Evolutionary conservation across 2,797 vertebrate genomes (phyloP).

Genomic region (Clarias platycephalus): DNA sequence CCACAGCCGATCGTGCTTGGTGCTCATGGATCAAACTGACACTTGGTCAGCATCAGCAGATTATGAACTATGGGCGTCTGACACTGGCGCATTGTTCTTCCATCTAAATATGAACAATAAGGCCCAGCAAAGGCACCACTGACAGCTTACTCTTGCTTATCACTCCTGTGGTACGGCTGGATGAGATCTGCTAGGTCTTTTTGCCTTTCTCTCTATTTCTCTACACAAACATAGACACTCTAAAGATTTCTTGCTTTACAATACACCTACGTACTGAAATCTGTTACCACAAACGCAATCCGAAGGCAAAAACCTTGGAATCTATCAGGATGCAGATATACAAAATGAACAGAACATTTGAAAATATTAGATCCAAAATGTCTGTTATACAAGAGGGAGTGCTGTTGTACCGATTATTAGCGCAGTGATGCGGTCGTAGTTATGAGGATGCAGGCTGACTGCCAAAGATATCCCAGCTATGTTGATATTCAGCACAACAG

Average conservation of each 20-base stretch:
- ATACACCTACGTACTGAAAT: not conserved
- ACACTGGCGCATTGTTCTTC: conserved; percentile 81
- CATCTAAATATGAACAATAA: conserved; percentile 84
- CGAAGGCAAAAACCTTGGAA: not conserved
- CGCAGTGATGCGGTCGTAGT: too few relatives aligned
- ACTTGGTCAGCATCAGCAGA: conserved; percentile 86
- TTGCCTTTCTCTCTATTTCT: not conserved
- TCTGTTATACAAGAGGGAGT: not conserved
- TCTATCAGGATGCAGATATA: not conserved
- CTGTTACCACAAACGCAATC: not conserved
- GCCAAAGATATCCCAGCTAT: too few relatives aligned
- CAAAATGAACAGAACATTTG: not conserved
- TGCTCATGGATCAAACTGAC: conserved; percentile 78
- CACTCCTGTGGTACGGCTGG: conserved; percentile 59
- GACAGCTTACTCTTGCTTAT: conserved; percentile 74
- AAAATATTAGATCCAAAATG: not conserved
- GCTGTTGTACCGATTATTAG: too few relatives aligned
- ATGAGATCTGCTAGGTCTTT: conserved; percentile 63
- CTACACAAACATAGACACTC: not conserved
- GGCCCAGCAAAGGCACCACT: conserved; percentile 66
- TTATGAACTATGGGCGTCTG: conserved; percentile 84
- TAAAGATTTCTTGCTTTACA: not conserved
- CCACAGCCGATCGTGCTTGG: conserved; percentile 70
- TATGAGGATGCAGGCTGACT: too few relatives aligned
- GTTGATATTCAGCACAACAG: too few relatives aligned